phyloP scores from a whole-genome alignment of 92 coral and sea anemone genomes.

The Zoanthus gigantus region DNA sequence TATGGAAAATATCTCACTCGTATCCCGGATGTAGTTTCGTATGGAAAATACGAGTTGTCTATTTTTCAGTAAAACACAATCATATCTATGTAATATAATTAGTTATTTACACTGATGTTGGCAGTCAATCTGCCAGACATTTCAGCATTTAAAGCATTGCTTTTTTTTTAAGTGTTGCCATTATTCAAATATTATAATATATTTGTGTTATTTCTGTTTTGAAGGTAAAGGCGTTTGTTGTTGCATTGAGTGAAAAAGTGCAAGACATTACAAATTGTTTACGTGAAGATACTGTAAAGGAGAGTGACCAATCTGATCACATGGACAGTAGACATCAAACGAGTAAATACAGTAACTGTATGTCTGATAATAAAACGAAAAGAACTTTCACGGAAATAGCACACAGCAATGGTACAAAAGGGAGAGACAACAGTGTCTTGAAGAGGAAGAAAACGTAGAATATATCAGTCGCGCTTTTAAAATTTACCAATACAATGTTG shows the following conservation, averaged over 20 bases:
- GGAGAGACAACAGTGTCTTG: background rate
- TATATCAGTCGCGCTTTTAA: background rate
- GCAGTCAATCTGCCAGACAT: too few species aligned
- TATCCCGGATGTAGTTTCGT: too few species aligned
- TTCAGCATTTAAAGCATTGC: too few species aligned
- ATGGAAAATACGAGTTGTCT: too few species aligned
- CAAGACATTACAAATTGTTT: background rate
- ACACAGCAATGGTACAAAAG: background rate
- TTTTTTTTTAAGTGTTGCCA: background rate
- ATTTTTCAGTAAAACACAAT: too few species aligned
- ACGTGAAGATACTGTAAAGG: background rate
- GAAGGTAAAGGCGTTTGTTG: slow-evolving; percentile 31
- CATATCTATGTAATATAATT: too few species aligned
- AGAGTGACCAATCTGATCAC: background rate
- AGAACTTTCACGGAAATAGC: background rate
- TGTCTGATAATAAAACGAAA: background rate
- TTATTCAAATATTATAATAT: background rate
- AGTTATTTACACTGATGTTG: too few species aligned
- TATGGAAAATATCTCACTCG: too few species aligned
- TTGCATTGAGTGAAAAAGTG: slow-evolving; percentile 23
- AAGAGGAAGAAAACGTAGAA: slow-evolving; percentile 30
- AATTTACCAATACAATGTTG: too few species aligned
- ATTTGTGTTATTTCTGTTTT: background rate
- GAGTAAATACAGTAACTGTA: background rate
- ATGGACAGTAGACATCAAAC: too few species aligned